phyloP scores from a whole-genome alignment of 2,888 invertebrate species.

The Mimachlamys varia region DNA sequence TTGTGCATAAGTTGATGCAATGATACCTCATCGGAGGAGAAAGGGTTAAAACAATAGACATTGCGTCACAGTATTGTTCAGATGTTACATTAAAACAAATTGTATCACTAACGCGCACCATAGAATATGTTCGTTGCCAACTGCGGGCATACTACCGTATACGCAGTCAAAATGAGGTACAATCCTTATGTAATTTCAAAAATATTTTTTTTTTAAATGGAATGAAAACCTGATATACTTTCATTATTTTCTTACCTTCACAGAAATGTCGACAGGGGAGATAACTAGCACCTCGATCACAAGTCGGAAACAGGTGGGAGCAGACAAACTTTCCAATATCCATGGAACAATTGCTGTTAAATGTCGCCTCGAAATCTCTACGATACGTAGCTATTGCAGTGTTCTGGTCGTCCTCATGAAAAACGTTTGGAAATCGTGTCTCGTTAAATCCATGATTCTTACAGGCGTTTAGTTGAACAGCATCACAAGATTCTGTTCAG shows the following conservation, averaged over 20 bases:
- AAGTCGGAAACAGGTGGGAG: constrained; percentile 66
- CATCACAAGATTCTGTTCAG: constrained; percentile 58
- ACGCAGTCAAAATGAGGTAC: no score
- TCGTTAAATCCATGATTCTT: constrained; percentile 54
- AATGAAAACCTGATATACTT: not conserved
- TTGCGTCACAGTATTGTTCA: no score
- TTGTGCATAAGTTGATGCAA: no score
- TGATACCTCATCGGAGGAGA: no score
- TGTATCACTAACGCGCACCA: no score
- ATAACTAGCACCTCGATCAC: constrained; percentile 54
- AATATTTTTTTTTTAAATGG: no score
- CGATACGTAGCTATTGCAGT: constrained; percentile 38
- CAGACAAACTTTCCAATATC: constrained; percentile 64
- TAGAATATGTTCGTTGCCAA: no score
- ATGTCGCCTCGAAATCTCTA: constrained; percentile 46
- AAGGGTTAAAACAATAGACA: no score
- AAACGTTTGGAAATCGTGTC: constrained; percentile 61
- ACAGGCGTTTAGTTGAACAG: constrained; percentile 55
- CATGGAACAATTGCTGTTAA: not conserved
- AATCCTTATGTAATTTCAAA: no score
- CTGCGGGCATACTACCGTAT: no score
- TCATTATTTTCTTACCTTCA: constrained; percentile 57
- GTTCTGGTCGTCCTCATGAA: constrained; percentile 50
- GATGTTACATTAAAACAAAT: no score
- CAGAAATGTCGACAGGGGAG: constrained; percentile 68